Base-by-base conservation (phyloP, 2,797 vertebrate species). In the Natrix natrix region DNA sequence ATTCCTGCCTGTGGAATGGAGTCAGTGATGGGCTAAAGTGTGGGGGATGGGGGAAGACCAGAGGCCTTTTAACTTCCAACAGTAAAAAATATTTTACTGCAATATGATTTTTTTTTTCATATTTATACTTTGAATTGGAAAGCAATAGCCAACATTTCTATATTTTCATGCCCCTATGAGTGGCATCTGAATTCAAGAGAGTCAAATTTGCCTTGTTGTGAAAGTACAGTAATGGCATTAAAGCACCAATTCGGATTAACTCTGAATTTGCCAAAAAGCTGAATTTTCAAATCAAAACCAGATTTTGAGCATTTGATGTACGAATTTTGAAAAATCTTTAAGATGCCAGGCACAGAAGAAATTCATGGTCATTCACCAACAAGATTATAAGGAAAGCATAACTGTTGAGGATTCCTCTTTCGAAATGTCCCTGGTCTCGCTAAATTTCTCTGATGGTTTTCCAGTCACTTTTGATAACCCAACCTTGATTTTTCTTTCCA, bases 401-500 rank as follows among this genome's bases (percentile, higher is more conserved):
- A 28, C 24, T 28, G 7, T 43, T 11, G 14, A 60, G 83, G 78
- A 63, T 17, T 88, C n/a, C 11, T 86, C 2, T 20, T 54, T 32
- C 28, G 90, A 93, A n/a, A 93, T 78, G 88, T 93, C 13, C 60
- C 3, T 24, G 32, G 26, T 87, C 26, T 52, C 89, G 3, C 43
- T 32, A 60, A 17, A 7, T 93, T 91, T 14, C 4, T n/a, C 57
- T n/a, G 66, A 43, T 43, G 52, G 22, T 43, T n/a, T 94, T 93
- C 93, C 93, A 92, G 56, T 13, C 8, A 20, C 37, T 54, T 48
- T 13, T 57, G 20, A 4, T 57, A 32, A 5, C 86, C 32, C 48
- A 12, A 43, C 20, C 69, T 91, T 32, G 83, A 6, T 94, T 94
- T 94, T 96, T 91, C 89, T 93, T 90, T 94, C 69, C 59, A 96